Base-by-base conservation (phyloP, 2,113 vertebrate genomes). In the Suncus etruscus region DNA sequence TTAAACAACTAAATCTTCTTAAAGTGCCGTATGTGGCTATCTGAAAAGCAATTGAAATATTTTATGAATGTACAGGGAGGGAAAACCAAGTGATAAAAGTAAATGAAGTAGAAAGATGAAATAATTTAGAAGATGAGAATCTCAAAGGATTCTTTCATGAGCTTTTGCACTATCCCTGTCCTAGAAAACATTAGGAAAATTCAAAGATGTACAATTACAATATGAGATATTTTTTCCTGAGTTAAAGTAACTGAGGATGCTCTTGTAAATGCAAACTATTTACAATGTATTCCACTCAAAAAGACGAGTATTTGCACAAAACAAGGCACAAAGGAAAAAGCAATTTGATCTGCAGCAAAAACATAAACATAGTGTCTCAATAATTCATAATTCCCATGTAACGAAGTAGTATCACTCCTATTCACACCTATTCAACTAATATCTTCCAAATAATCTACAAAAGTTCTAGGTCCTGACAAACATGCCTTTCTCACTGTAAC, bases 261-360 rank as follows among this genome's bases (percentile, higher is more conserved):
- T 89, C 48, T 86, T 58, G 16, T 29, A 82, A 81, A 39, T 63
- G 86, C 50, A 50, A 61, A 68, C 3, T 58, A 79, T 73, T 51
- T 74, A 65, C 31, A 76, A 16, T 32, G 9, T 69, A 18, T 75
- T 90, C 76, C 27, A 81, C 8, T 76, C 76, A 90, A 61, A 86
- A 66, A 75, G 51, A 39, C 39, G 5, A n/a, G 24, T 32, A 79
- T 27, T 90, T 70, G 39, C 2, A 93, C 24, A 86, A 86, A 90
- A 89, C 29, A 90, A 90, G 69, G 39, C 29, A 81, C 24, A 48
- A 81, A 39, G 39, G 5, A 86, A 87, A 90, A 82, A 63, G 70
- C 14, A 63, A 90, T 9, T 11, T 93, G 29, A 76, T 76, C 22
- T 74, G 61, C n/a, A 70, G 47, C 76, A 76, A 63, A 50, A 72